phyloP scores from a whole-genome alignment of 2,113 vertebrate genomes.

The Microtus richardsoni region DNA sequence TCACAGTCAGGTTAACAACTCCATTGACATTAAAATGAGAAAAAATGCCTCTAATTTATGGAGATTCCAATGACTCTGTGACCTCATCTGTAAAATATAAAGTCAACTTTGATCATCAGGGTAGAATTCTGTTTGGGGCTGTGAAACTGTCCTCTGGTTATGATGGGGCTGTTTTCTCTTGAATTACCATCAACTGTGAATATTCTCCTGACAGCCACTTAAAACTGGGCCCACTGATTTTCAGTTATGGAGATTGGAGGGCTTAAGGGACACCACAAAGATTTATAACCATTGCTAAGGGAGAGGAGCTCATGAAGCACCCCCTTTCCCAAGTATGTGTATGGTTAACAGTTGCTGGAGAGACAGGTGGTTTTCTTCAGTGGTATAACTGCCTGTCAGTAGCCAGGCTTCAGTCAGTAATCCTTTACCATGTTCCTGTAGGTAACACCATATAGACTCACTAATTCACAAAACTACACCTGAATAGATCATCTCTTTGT shows the following conservation, averaged over 20 bases:
- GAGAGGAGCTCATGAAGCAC: neutral
- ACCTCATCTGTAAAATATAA: conserved; percentile 6
- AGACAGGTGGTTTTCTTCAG: no score
- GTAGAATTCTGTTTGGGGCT: neutral
- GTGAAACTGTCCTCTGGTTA: neutral
- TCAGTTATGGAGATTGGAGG: neutral
- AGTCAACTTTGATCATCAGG: neutral
- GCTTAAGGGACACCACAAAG: neutral
- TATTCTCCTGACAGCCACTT: neutral
- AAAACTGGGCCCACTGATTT: neutral
- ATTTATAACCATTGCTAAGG: neutral
- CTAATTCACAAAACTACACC: neutral
- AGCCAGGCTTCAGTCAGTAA: neutral
- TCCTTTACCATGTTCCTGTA: neutral
- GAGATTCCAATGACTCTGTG: neutral
- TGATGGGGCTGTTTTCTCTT: neutral
- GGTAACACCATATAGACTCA: neutral
- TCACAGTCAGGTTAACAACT: neutral
- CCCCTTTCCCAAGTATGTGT: neutral
- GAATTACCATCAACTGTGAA: neutral
- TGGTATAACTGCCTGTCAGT: no score
- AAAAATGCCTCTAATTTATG: neutral
- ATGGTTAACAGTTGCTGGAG: neutral
- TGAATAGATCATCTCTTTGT: neutral
- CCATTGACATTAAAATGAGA: neutral